Percentiles rank a stretch among this genome's conserved stretches.
Conservation (phyloP, 2,797 vertebrate genomes). For the Alauda arvensis region DNA sequence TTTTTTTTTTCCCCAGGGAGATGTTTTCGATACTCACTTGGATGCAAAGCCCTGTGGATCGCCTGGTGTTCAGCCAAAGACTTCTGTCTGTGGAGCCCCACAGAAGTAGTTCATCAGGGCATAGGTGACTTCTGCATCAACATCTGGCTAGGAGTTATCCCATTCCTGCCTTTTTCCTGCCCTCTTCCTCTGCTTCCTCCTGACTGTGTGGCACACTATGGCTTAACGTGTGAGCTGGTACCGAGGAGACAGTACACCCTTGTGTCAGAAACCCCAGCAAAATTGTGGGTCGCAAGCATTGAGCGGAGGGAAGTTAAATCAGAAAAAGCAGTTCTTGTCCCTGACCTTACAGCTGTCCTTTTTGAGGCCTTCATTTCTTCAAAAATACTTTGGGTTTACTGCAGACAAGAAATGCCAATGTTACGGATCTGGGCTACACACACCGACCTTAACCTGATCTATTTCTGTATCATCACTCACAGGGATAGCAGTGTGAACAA, state of each 20-base stretch:
- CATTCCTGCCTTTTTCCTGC: background rate
- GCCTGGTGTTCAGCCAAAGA: background rate
- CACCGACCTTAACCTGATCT: background rate
- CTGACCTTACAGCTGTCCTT: background rate
- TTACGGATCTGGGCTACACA: background rate
- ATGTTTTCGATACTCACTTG: background rate
- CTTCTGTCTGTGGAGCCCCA: background rate
- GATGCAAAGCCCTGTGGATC: background rate
- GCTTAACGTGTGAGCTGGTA: background rate
- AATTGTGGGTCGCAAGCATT: accelerated
- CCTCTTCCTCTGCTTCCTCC: background rate
- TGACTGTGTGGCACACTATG: background rate
- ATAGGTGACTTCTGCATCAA: background rate
- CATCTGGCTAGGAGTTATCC: background rate
- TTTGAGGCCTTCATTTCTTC: background rate
- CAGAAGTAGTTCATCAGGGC: background rate
- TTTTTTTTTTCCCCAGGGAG: background rate
- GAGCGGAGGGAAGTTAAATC: background rate
- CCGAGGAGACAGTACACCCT: background rate
- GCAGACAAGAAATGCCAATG: background rate
- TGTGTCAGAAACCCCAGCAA: background rate
- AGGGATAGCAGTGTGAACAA: background rate
- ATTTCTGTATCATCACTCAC: background rate
- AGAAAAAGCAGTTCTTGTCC: background rate
- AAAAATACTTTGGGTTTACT: background rate